Evolutionary conservation across 2,113 vertebrate species (phyloP).

Genomic region (Nibea albiflora): DNA sequence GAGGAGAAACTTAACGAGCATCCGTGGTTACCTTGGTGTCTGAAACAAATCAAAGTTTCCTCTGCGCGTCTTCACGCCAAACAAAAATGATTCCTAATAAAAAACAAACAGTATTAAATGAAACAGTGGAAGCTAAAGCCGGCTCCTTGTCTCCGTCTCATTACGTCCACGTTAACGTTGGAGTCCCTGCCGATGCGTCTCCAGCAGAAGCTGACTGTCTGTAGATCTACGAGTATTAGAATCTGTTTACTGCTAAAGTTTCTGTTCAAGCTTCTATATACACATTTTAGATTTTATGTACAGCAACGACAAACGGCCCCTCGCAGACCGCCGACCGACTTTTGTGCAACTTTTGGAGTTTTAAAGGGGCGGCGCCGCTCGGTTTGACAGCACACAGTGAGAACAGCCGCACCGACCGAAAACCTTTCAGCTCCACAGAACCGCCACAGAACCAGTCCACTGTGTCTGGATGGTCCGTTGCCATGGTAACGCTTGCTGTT

Average conservation of each 20-base stretch:
- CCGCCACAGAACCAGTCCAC: no score
- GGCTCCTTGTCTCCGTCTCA: conserved; percentile 3
- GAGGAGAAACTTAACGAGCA: background rate
- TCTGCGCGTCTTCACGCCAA: background rate
- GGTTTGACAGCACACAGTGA: no score
- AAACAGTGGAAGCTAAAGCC: conserved; percentile 16
- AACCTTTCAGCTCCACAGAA: no score
- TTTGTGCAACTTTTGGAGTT: conserved; percentile 5
- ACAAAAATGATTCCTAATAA: background rate
- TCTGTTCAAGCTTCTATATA: conserved; percentile 57
- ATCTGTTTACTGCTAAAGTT: conserved; percentile 42
- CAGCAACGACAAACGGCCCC: conserved; percentile 6
- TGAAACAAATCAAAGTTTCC: conserved; percentile 9
- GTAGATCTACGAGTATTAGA: conserved; percentile 37
- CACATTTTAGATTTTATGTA: conserved; percentile 37
- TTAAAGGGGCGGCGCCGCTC: no score
- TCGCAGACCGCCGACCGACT: background rate
- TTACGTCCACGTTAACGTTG: conserved; percentile 23
- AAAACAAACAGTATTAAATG: conserved; percentile 17
- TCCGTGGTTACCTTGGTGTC: background rate
- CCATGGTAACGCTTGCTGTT: no score
- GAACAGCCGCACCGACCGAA: no score
- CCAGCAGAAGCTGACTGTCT: conserved; percentile 11
- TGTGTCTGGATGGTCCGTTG: no score
- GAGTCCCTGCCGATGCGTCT: conserved; percentile 45